phyloP scores from a whole-genome alignment of 2,797 vertebrate genomes.

The Gambusia yucatana region DNA sequence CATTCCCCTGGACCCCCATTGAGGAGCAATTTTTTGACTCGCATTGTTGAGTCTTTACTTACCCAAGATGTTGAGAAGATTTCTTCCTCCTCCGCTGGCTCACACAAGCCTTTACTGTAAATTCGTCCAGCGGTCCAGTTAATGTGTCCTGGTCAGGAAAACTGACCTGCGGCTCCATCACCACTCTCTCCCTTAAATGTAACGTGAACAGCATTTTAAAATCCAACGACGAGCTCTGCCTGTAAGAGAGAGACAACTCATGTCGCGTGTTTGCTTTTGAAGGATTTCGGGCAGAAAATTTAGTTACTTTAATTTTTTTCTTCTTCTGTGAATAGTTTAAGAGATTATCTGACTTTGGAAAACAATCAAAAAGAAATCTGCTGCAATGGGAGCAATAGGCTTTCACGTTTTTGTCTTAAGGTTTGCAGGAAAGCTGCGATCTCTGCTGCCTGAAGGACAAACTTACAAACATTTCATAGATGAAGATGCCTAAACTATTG shows the following conservation, averaged over 20 bases:
- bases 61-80: constrained; percentile 1
- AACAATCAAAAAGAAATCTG: background rate
- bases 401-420: background rate
- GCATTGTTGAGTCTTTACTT: background rate
- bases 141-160: constrained; percentile 68
- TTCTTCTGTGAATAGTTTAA: background rate
- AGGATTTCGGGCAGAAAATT: background rate
- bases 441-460: background rate
- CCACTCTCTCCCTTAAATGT: constrained; percentile 27
- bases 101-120: constrained; percentile 68
- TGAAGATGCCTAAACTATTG: background rate
- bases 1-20: no score
- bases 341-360: background rate
- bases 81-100: constrained; percentile 51
- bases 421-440: background rate
- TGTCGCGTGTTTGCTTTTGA: background rate
- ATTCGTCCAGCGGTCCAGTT: constrained; percentile 62
- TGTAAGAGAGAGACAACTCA: background rate
- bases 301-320: background rate
- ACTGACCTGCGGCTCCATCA: constrained; percentile 59
- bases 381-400: background rate
- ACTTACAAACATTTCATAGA: background rate
- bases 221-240: constrained; percentile 10
- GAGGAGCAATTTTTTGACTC: no score
- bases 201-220: constrained; percentile 18